Base-by-base conservation (phyloP, 2,888 invertebrate species). In the Thumatha senex region DNA sequence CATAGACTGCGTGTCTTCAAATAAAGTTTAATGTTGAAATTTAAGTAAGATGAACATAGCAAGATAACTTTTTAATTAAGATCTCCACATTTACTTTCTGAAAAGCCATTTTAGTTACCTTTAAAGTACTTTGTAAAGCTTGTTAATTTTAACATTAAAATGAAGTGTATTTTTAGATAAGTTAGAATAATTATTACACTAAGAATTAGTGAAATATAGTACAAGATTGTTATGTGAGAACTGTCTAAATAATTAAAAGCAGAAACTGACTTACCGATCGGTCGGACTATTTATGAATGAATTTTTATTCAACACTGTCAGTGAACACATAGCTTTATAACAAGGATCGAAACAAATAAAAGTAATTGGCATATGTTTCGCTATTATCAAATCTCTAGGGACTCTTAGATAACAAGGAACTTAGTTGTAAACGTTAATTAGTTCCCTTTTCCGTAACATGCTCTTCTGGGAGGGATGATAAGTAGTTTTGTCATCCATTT, bases 131-230 rank as follows among this genome's bases (percentile, higher is more conserved):
- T 24, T 18, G 15, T 39, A 11, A 42, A 34, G 7, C 49, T 33
- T 49, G n/a, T 36, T 14, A 14, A 49, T 47, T 51, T 49, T 47
- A 15, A 11, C 35, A 40, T 35, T 14, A 5, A 45, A 61, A 60
- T 49, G 46, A 44, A 51, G 18, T 38, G 24, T 61, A 49, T 61
- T 31, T 2, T 31, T 2, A 24, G 18, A 24, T 24, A 24, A 24
- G 18, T 24, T 24, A 2, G 5, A 5, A 4, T 24, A 24, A 2
- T 24, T 24, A 24, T 5, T 24, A 14, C n/a, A n/a, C n/a, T n/a
- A n/a, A n/a, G n/a, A n/a, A n/a, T n/a, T n/a, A n/a, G n/a, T n/a
- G n/a, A n/a, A n/a, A n/a, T n/a, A n/a, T n/a, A n/a, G n/a, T n/a
- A n/a, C n/a, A n/a, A n/a, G n/a, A n/a, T n/a, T n/a, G n/a, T n/a